phyloP scores from a whole-genome alignment of 2,113 vertebrate species.

The Protobothrops flavoviridis region DNA sequence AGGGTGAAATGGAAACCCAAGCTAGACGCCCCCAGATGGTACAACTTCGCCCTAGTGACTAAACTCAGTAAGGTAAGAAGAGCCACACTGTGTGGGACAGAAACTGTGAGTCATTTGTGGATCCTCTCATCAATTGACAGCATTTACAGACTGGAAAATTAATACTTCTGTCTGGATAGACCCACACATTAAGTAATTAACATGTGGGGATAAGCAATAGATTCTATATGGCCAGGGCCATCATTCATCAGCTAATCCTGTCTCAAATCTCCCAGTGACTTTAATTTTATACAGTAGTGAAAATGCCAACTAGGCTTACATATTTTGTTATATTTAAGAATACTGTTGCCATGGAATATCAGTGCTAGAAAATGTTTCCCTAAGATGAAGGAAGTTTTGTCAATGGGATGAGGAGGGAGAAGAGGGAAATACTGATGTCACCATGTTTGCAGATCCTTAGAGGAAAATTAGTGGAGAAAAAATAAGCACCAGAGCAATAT shows the following conservation, averaged over 20 bases:
- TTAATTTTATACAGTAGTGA: neutral
- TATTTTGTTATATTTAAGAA: neutral
- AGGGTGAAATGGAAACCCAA: conserved; percentile 22
- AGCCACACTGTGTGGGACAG: conserved; percentile 62
- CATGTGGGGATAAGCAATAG: neutral
- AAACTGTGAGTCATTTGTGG: conserved; percentile 54
- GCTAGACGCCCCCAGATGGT: conserved; percentile 35
- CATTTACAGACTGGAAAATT: neutral
- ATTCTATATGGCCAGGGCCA: neutral
- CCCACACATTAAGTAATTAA: neutral
- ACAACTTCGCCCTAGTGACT: conserved; percentile 53
- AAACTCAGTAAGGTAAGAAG: conserved; percentile 69
- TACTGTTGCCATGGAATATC: neutral
- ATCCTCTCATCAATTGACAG: conserved; percentile 33
- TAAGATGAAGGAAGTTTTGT: neutral
- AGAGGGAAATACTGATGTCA: neutral
- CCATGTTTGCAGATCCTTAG: neutral
- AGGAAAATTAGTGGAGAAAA: neutral
- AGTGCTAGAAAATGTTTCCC: neutral
- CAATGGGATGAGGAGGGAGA: neutral
- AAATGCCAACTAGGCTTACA: neutral
- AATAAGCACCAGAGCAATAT: neutral
- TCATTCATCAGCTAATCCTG: neutral
- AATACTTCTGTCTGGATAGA: neutral
- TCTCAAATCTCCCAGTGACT: neutral